Conservation (phyloP, 1,140 invertebrate genomes). For the Eubasilissa regina region DNA sequence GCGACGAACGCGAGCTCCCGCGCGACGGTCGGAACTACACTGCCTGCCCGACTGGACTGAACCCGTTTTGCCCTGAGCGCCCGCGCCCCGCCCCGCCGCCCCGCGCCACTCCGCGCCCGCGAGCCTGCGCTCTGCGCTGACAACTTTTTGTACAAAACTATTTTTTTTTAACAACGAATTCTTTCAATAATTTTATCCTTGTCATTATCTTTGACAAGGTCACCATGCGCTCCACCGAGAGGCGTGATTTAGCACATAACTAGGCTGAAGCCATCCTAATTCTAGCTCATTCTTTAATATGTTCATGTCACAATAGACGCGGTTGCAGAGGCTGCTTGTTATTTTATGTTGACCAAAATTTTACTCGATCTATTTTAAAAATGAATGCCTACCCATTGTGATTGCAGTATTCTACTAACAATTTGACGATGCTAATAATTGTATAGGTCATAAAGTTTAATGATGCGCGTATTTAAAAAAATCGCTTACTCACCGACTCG, state of each 20-base stretch:
- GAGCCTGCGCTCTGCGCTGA: conserved; percentile 48
- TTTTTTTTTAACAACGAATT: conserved; percentile 44
- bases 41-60: conserved; percentile 63
- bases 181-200: conserved; percentile 36
- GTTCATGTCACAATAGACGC: too few relatives aligned
- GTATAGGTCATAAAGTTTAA: too few relatives aligned
- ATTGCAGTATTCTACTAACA: too few relatives aligned
- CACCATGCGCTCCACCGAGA: not conserved
- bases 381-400: too few relatives aligned
- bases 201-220: conserved; percentile 43
- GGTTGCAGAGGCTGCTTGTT: too few relatives aligned
- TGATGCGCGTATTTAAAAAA: too few relatives aligned
- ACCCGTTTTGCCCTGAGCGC: conserved; percentile 63
- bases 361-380: too few relatives aligned
- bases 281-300: not conserved
- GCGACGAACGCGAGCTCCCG: conserved; percentile 64
- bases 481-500: too few relatives aligned
- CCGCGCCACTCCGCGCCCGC: conserved; percentile 67
- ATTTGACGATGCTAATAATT: too few relatives aligned
- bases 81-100: conserved; percentile 61
- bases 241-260: not conserved
- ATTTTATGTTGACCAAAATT: too few relatives aligned
- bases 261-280: not conserved
- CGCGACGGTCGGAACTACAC: conserved; percentile 71
- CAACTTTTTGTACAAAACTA: conserved; percentile 66